These are phyloP conservation scores for Cynocephalus volans DNA, from an alignment of 2,113 vertebrate genomes.

Conservation along the genomic window DNA sequence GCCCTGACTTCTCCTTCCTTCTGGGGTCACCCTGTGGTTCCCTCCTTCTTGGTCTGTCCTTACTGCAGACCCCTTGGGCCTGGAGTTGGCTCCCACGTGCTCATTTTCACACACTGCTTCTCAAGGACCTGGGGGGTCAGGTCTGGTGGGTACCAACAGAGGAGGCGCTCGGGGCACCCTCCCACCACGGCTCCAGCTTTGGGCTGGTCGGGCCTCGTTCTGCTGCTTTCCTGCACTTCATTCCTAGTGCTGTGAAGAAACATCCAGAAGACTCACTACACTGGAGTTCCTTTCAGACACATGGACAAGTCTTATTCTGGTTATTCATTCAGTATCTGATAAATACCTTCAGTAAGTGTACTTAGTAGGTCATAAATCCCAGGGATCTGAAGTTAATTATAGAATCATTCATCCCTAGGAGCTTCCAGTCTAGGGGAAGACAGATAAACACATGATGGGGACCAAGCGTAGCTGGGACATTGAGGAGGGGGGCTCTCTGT, in stretches of 20 bases:
- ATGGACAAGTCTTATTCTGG: fast-evolving
- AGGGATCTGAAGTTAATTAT: too few relatives aligned
- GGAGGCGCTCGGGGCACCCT: fast-evolving
- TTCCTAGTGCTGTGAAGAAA: neutral
- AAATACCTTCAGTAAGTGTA: fast-evolving
- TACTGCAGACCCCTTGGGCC: neutral
- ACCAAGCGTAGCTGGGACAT: neutral
- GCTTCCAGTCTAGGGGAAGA: too few relatives aligned
- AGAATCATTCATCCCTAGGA: fast-evolving
- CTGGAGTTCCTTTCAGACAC: neutral
- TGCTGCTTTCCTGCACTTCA: fast-evolving
- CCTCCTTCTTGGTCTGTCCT: neutral
- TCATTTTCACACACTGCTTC: neutral
- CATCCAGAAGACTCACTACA: fast-evolving
- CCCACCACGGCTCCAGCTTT: fast-evolving
- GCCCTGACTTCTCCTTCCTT: neutral
- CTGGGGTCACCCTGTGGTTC: fast-evolving
- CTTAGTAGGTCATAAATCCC: neutral
- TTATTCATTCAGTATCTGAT: fast-evolving
- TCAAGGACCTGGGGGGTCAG: fast-evolving
- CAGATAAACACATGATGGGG: too few relatives aligned
- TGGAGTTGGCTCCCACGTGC: too few relatives aligned
- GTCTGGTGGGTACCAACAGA: neutral
- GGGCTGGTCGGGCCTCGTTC: fast-evolving
- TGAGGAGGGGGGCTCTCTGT: neutral